These are phyloP conservation scores for Genyomyrus donnyi DNA, from an alignment of 2,113 vertebrate genomes.

Conservation along the genomic window DNA sequence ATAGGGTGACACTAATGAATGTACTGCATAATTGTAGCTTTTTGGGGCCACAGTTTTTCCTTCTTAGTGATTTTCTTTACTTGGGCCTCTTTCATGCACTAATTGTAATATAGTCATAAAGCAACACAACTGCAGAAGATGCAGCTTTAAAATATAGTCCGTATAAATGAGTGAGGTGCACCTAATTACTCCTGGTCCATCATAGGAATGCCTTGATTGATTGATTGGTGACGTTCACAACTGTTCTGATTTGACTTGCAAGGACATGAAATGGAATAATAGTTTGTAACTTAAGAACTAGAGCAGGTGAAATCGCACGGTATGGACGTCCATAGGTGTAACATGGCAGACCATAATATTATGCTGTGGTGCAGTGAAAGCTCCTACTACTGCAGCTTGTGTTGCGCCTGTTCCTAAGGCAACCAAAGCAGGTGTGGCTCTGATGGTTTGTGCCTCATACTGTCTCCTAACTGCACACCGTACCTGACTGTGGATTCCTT, in stretches of 20 bases:
- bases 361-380: neutral
- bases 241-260: neutral
- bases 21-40: constrained; percentile 42
- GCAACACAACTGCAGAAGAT: neutral
- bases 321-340: neutral
- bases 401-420: neutral
- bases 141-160: neutral
- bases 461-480: neutral
- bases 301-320: neutral
- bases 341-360: neutral
- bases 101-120: neutral
- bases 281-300: neutral
- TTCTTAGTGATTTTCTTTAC: neutral
- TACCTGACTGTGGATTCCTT: neutral
- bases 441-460: no score
- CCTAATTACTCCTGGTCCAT: neutral
- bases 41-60: constrained; percentile 26
- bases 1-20: constrained; percentile 60
- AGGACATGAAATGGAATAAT: neutral
- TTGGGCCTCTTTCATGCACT: neutral
- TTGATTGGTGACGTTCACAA: neutral
- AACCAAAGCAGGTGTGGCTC: neutral
- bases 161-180: neutral
- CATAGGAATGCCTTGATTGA: neutral
- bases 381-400: neutral